Base-by-base conservation (phyloP, 1,140 invertebrate genomes). In the Diabrotica undecimpunctata region DNA sequence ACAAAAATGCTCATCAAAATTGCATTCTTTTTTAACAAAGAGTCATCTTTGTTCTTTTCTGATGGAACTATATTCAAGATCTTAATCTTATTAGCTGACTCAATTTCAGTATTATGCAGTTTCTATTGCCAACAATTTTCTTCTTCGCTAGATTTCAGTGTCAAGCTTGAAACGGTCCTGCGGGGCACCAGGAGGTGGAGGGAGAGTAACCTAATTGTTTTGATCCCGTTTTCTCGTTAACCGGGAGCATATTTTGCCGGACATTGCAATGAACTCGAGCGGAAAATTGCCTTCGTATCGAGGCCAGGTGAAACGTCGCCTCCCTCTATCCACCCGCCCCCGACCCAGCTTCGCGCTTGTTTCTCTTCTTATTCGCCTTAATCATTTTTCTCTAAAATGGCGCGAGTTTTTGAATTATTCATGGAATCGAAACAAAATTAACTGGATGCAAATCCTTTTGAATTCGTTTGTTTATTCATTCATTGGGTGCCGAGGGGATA, bases 391-490 rank as follows among this genome's bases (percentile, higher is more conserved):
- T 59, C 39, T 59, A 10, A 14, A 59, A 59, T 14, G 57, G 57
- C 41, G 57, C 37, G 37, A 25, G 37, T 46, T 46, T 46, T 39
- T 59, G 57, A 59, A 59, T 59, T 12, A 59, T 59, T 59, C 57
- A 59, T 59, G 57, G 37, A 59, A 59, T 59, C 57, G 13, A 46
- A 37, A 59, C 12, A 10, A 25, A 59, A 41, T 59, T 59, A 46
- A 59, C 37, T 13, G 12, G 14, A 59, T 59, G 57, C 39, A 59
- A 59, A 59, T 59, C 38, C 57, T 14, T 41, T n/a, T 25, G 9
- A 46, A 59, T 59, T 59, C 57, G 39, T 59, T 59, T 59, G 41
- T 59, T 59, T 59, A 59, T 25, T 10, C 53, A 57, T 56, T 64
- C 25, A 55, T 55, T 55, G 35, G 14, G 56, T n/a, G 12, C 9